phyloP scores from a whole-genome alignment of 2,113 vertebrate genomes.

The Pipa parva region DNA sequence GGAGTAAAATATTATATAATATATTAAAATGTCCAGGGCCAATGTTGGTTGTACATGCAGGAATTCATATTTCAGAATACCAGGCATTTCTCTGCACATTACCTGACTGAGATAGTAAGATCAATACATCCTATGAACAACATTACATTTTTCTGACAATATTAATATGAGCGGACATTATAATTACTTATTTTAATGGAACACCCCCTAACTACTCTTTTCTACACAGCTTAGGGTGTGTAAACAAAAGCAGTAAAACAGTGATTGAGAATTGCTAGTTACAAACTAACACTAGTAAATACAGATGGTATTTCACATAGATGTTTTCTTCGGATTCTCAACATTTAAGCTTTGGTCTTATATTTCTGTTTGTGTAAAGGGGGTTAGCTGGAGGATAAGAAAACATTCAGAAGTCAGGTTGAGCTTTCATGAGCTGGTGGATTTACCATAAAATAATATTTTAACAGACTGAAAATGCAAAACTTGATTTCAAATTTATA shows the following conservation, averaged over 20 bases:
- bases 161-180: too few relatives aligned
- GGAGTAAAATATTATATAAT: too few relatives aligned
- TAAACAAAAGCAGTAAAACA: background rate
- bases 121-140: too few relatives aligned
- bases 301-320: background rate
- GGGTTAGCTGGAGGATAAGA: constrained; percentile 8
- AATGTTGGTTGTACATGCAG: too few relatives aligned
- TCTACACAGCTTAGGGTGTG: background rate
- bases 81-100: too few relatives aligned
- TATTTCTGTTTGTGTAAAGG: constrained; percentile 23
- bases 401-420: constrained; percentile 9
- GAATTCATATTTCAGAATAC: too few relatives aligned
- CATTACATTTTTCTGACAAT: too few relatives aligned
- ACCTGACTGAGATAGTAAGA: too few relatives aligned
- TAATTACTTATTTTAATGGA: too few relatives aligned
- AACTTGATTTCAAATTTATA: constrained; percentile 1
- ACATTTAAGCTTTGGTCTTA: background rate
- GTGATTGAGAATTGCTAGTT: background rate
- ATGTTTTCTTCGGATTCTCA: background rate
- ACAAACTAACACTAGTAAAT: background rate
- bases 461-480: constrained; percentile 10
- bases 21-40: too few relatives aligned
- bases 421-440: constrained; percentile 3
- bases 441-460: constrained; percentile 23
- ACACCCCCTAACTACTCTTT: too few relatives aligned